Base-by-base conservation (phyloP, 2,797 vertebrate genomes). In the Champsocephalus esox region DNA sequence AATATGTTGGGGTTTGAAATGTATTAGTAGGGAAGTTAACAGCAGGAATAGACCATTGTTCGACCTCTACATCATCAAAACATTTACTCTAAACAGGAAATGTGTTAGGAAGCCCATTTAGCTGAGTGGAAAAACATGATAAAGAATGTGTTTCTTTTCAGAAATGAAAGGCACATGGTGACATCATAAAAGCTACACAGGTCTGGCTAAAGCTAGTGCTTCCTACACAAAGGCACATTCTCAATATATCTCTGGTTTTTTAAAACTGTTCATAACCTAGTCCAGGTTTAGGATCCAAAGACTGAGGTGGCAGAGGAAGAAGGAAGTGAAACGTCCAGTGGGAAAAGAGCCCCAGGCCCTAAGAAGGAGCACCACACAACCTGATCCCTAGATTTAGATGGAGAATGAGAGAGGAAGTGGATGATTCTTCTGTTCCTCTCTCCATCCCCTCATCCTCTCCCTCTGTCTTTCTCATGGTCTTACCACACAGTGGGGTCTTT, bases 401-500 rank as follows among this genome's bases (percentile, higher is more conserved):
- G 52, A 63, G 81, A 80, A 56, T 1, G 60, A 79, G 79, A 80
- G 65, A 83, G 67, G 74, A 59, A 73, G 67, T 32, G 65, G 62
- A 24, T 34, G 38, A 74, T 80, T 75, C 65, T 74, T 75, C 83
- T 55, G 58, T 70, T 79, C 75, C 50, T 70, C 77, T 69, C 65
- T 66, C 57, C 44, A 41, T 70, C 63, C 50, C 67, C 68, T 77
- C 82, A 56, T 51, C 69, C 74, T 73, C 75, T 68, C 66, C 32
- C 48, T 82, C 65, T 45, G 65, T 48, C 65, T 63, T 45, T 82
- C 61, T 67, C 62, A 68, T 19, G 73, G 65, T 78, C 93, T 95
- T 93, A 95, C 93, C 92, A 93, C 73, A 2, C 88, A 0, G 92
- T 92, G 41, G 92, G 92, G 77, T 94, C 94, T 81, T 95, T 95